Conservation (phyloP, 1,140 invertebrate genomes). For the Papilio polyxenes region DNA sequence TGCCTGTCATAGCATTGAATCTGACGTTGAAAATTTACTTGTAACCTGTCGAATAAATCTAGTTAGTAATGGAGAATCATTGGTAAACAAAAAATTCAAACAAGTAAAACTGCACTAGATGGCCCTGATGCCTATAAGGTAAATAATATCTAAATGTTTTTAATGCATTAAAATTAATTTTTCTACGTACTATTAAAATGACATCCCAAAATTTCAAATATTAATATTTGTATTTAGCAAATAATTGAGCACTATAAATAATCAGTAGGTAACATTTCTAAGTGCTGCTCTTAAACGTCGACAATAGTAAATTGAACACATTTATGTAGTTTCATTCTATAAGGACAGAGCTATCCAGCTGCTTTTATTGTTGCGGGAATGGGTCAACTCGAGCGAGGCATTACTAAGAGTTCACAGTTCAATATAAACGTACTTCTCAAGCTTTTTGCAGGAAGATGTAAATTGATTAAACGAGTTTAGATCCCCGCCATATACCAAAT, state of each 20-base stretch:
- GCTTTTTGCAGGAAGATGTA: neutral
- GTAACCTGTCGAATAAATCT: neutral
- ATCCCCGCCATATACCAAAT: neutral
- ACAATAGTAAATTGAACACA: conserved; percentile 15
- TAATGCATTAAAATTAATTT: too few species aligned
- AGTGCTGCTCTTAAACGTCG: neutral
- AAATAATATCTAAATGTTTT: too few species aligned
- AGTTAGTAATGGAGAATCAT: neutral
- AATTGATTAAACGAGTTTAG: neutral
- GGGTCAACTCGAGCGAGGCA: conserved; percentile 20
- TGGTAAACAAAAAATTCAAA: neutral
- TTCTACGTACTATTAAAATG: too few species aligned
- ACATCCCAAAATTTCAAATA: too few species aligned
- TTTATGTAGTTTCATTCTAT: neutral
- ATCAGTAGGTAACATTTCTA: conserved; percentile 4
- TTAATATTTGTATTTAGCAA: neutral
- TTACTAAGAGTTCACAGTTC: neutral
- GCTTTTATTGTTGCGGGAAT: conserved; percentile 1
- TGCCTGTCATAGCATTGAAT: neutral
- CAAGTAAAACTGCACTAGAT: neutral
- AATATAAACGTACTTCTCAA: neutral
- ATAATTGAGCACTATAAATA: conserved; percentile 15
- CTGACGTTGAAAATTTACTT: neutral
- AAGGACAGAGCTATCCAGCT: neutral
- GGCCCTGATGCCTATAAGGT: neutral